These are phyloP conservation scores for Cheilosia variabilis DNA, from an alignment of 2,888 invertebrate genomes.

Conservation along the genomic window DNA sequence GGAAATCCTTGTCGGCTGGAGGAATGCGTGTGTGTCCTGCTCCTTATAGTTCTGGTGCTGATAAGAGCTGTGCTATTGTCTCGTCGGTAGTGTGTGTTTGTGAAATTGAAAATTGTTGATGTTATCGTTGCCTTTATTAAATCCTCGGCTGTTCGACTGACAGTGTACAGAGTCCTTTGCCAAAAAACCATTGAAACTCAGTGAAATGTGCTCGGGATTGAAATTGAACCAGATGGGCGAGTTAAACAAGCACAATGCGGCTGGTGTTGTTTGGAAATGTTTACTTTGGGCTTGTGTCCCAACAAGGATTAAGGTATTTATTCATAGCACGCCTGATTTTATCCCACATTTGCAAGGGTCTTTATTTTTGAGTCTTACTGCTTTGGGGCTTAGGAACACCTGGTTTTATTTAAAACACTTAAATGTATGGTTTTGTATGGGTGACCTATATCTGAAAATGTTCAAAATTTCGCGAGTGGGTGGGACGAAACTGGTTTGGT, in stretches of 20 bases:
- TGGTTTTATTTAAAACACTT: too few species aligned
- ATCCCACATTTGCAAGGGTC: too few species aligned
- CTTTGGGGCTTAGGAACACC: too few species aligned
- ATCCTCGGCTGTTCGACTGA: conserved; percentile 41
- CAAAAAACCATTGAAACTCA: conserved; percentile 11
- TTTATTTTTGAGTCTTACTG: too few species aligned
- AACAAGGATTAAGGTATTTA: too few species aligned
- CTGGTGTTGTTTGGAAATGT: not conserved
- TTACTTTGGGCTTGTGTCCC: not conserved
- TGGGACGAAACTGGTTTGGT: too few species aligned
- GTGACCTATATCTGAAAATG: too few species aligned
- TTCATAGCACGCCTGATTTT: too few species aligned
- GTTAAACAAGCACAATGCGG: not conserved
- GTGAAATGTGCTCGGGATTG: conserved; percentile 7
- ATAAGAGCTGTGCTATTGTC: conserved; percentile 38
- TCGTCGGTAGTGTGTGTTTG: conserved; percentile 20
- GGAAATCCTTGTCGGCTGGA: conserved; percentile 58
- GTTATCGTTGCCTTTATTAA: conserved; percentile 60
- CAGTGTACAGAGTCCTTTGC: not conserved
- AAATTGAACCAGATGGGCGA: conserved; percentile 7
- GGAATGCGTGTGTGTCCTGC: conserved; percentile 53
- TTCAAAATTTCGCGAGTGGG: too few species aligned
- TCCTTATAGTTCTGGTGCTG: conserved; percentile 7
- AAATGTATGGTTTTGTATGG: too few species aligned
- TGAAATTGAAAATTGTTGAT: conserved; percentile 64